Percentiles rank a stretch among this genome's conserved stretches.
Conservation (phyloP, 1,140 invertebrate species). For the Drosophila elegans region DNA sequence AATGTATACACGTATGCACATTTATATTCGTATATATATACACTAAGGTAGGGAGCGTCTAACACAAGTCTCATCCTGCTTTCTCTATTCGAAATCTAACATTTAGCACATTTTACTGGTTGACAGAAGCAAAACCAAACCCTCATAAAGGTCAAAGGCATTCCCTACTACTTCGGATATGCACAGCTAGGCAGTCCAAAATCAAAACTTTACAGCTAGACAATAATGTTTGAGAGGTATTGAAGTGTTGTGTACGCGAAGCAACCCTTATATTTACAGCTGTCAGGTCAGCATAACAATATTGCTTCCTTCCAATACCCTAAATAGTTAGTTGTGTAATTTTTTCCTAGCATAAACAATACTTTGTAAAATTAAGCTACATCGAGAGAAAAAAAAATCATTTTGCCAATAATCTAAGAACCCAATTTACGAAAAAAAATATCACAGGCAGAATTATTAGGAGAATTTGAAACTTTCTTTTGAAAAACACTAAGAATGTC, state of each 20-base stretch:
- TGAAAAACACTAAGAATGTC: too few species aligned
- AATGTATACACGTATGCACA: constrained; percentile 18
- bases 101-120: neutral
- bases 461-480: too few species aligned
- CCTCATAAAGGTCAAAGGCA: neutral
- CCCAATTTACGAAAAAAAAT: too few species aligned
- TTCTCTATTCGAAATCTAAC: neutral
- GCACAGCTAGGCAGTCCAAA: neutral
- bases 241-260: constrained; percentile 4
- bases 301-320: neutral
- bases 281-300: neutral
- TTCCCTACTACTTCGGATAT: neutral
- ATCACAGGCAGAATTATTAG: too few species aligned
- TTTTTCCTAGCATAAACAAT: neutral
- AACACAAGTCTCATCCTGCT: neutral
- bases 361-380: neutral
- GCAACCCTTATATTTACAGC: neutral
- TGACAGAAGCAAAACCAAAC: constrained; percentile 1
- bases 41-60: neutral
- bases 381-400: neutral
- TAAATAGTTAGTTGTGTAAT: neutral
- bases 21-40: neutral
- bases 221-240: constrained; percentile 37
- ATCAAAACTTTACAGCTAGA: constrained; percentile 35
- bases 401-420: too few species aligned